Evolutionary conservation across 1,140 invertebrate genomes (phyloP).

Genomic region (Lucilia cuprina): DNA sequence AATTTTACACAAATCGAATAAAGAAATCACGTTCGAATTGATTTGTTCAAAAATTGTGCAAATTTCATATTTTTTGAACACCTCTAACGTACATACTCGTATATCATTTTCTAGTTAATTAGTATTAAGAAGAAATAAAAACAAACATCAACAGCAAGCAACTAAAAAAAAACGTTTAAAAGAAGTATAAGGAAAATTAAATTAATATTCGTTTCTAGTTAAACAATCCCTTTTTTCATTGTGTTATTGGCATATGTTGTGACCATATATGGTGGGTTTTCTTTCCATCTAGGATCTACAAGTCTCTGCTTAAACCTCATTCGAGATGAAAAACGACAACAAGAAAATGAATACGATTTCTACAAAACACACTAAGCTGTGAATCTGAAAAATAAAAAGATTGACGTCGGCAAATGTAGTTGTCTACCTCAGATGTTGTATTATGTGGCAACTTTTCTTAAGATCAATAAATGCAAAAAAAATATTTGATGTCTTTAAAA

Average conservation of each 20-base stretch:
- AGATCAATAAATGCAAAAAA: not conserved
- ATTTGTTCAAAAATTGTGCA: no score
- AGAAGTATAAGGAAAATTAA: not conserved
- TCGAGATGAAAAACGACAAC: not conserved
- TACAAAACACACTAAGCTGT: not conserved
- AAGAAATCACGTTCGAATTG: no score
- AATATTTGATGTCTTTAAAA: not conserved
- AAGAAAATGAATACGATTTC: not conserved
- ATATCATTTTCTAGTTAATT: slow-evolving; percentile 10
- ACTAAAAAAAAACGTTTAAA: not conserved
- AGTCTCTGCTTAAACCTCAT: not conserved
- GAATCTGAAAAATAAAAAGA: not conserved
- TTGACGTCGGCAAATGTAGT: slow-evolving; percentile 1
- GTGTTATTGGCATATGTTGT: not conserved
- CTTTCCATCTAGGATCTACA: not conserved
- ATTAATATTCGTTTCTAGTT: slow-evolving; percentile 15
- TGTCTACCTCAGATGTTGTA: not conserved
- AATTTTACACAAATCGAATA: no score
- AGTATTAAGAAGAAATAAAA: not conserved
- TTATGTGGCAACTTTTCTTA: not conserved
- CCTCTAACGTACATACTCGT: not conserved
- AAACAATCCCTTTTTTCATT: slow-evolving; percentile 5
- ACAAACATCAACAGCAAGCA: not conserved
- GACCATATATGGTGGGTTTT: not conserved
- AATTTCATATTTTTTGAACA: no score